Base-by-base conservation (phyloP, 2,888 invertebrate genomes). In the Chrysolina oricalcia region DNA sequence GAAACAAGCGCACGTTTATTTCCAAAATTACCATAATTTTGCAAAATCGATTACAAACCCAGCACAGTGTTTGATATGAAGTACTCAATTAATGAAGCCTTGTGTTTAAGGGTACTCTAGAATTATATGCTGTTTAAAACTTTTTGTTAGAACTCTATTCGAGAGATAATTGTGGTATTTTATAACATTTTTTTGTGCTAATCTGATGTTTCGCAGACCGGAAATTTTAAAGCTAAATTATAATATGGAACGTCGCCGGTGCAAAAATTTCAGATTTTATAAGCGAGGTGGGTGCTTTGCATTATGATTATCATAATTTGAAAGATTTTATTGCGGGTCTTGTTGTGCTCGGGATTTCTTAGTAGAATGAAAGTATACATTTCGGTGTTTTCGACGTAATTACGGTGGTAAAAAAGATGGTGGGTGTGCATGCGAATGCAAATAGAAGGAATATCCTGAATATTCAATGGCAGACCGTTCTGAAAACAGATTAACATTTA, bases 1-100 rank as follows among this genome's bases (percentile, higher is more conserved):
- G 83, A 85, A 86, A 85, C 84, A 82, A 85, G 82, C 85, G 83
- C 84, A 86, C 86, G 86, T 87, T 87, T 86, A 86, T 86, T 84
- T 83, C 84, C 81, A 76, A 87, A 87, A 88, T 88, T 87, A 88
- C 87, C 87, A 87, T 88, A 88, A 88, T 88, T 87, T 87, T 79
- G 84, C 83, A 82, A 87, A 88, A 87, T 88, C 87, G 87, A 88
- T 88, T 87, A 86, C 85, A 85, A 85, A 86, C 81, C 83, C 84
- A 86, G 81, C 83, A 84, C 84, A 83, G 86, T 85, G 85, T 86
- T 85, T 86, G 86, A 86, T 86, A 86, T 86, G 84, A 83, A 85
- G 85, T 83, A 80, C 85, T 81, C 86, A 86, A 87, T 87, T 87
- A 87, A 86, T 85, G 83, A 84, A 85, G 83, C 84, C 85, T 83